These are phyloP conservation scores for Clepsis dumicolana DNA, from an alignment of 2,888 invertebrate genomes.

Conservation along the genomic window DNA sequence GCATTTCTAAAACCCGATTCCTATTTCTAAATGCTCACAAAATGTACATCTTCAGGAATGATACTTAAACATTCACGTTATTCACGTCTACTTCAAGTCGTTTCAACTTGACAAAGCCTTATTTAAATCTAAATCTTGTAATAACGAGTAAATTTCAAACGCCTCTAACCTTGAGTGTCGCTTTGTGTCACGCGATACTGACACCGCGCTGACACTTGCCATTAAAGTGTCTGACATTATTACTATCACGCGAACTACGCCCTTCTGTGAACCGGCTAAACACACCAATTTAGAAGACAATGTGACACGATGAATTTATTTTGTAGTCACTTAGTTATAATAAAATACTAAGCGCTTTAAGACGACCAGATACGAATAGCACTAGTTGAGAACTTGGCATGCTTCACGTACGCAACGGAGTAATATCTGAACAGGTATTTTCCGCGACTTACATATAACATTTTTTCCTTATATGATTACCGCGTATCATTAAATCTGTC, in stretches of 20 bases:
- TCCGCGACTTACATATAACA: neutral
- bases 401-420: no score
- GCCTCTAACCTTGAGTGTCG: conserved; percentile 12
- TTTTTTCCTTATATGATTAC: conserved; percentile 15
- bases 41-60: neutral
- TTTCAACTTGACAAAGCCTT: neutral
- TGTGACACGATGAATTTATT: neutral
- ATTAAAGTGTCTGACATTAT: conserved; percentile 28
- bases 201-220: conserved; percentile 24
- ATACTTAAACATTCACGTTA: neutral
- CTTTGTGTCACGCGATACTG: conserved; percentile 16
- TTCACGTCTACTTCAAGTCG: neutral
- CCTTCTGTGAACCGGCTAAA: neutral
- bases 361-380: no score
- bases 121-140: neutral
- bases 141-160: conserved; percentile 1
- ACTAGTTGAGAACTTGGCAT: no score
- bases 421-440: no score
- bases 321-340: no score
- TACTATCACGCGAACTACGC: conserved; percentile 14
- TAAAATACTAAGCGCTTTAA: no score
- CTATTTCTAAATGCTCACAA: neutral
- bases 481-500: conserved; percentile 26
- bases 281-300: neutral
- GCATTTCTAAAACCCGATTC: no score